Base-by-base conservation (phyloP, 2,888 invertebrate species). In the Athetis lepigone region DNA sequence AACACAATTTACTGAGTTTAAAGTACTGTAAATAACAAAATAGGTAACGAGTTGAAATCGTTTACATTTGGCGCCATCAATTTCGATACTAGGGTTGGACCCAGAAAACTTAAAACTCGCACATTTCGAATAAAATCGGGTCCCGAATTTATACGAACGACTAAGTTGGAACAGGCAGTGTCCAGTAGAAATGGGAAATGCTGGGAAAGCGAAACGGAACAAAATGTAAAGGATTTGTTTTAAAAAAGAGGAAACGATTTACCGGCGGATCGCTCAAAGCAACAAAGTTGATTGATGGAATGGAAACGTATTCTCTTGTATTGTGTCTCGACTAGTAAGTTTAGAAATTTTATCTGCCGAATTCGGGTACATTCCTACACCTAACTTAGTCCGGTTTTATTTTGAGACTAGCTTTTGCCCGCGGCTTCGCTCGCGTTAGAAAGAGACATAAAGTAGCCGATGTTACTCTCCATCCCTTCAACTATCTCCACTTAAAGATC, bases 31-130 rank as follows among this genome's bases (percentile, higher is more conserved):
- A 75, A 79, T 69, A 72, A 70, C 70, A 67, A 77, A 80, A 66
- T 62, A 56, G 55, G 58, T 50, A 70, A 73, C 37, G 49, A 58
- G 61, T 66, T 75, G 79, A 72, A 82, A 85, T 80, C 74, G 81
- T 80, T 85, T 80, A 74, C 78, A 70, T 75, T 61, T 78, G 70
- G 75, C 69, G 54, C 79, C 77, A 80, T 82, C 82, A 75, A 73
- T 80, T 77, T 74, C 67, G 47, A 21, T 11, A 55, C 37, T 62
- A 77, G 70, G 80, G 80, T 39, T 80, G 70, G 25, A 16, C 37
- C 33, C 27, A 27, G 13, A 13, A 9, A 29, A 39, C 33, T 40
- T 37, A 29, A 45, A 56, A 39, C 21, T 18, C 18, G 19, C 7
- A 51, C 18, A 43, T 46, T 71, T 57, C 37, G 57, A 55, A 62